Evolutionary conservation across 2,797 vertebrate genomes (phyloP), one percentile per base, ranked within the genome.

Genomic region (Ataeniobius toweri): DNA sequence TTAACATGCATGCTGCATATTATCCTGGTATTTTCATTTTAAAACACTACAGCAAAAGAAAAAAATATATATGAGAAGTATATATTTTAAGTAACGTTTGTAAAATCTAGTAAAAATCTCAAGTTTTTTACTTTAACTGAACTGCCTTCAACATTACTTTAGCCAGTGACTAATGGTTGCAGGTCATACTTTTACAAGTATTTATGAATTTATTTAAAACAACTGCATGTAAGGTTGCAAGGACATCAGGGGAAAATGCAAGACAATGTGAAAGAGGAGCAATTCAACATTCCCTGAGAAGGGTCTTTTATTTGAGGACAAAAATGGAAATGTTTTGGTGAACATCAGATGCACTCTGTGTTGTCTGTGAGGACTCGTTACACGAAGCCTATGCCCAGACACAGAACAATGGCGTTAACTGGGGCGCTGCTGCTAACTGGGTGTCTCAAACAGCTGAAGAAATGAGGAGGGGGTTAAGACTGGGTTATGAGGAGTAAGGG

Each of bases 381-480:
- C 79, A 86, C 58, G 75, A 77, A 79, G 77, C 28, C 65, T 44
- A 81, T 79, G 67, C 83, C 79, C 86, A 86, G 75, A 89, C 78
- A 68, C 78, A 85, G 83, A 89, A 93, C 91, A 94, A 93, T 91
- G 78, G 82, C 75, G 79, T 80, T 87, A 93, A 92, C 82, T 94
- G 89, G 93, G 93, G 90, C 89, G 80, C 73, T 48, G 36, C 83
- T 79, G 76, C 59, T 1, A 75, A 86, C 78, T 83, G 79, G 82
- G 85, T 84, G 82, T 80, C 83, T 75, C 73, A 85, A 92, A 93
- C 92, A 93, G 89, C 91, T 93, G 93, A 82, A 86, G 90, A 91
- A 80, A 84, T 85, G 71, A 78, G 79, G 81, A 73, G 68, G 76
- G 84, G 16, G 61, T 39, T 39, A 48, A 73, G 80, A 86, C 73